Evolutionary conservation across 2,113 vertebrate genomes (phyloP).

Genomic region (Calidris pygmaea): DNA sequence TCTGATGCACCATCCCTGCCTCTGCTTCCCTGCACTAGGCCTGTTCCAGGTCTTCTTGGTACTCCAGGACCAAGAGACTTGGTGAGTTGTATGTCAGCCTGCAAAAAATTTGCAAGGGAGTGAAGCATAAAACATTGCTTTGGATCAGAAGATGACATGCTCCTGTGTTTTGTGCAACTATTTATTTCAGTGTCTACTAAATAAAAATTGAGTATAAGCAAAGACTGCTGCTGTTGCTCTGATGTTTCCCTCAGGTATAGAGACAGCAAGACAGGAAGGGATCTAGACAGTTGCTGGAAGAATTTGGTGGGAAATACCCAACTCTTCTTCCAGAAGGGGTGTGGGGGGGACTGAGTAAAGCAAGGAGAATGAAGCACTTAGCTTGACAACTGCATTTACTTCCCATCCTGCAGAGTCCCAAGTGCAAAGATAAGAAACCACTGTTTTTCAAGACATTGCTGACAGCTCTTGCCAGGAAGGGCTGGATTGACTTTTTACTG

Average conservation of each 20-base stretch:
- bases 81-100: neutral
- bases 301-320: neutral
- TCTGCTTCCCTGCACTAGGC: neutral
- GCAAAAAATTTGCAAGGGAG: neutral
- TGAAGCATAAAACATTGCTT: neutral
- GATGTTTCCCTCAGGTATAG: neutral
- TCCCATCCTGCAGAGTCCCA: neutral
- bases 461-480: slow-evolving; percentile 27
- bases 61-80: neutral
- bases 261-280: neutral
- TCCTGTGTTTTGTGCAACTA: neutral
- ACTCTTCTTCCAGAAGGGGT: neutral
- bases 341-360: neutral
- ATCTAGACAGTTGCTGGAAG: neutral
- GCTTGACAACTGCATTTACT: neutral
- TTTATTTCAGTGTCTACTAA: neutral
- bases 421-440: neutral
- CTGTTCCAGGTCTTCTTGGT: neutral
- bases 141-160: neutral
- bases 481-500: slow-evolving; percentile 36
- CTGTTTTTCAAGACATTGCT: neutral
- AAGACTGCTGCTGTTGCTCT: neutral
- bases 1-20: neutral
- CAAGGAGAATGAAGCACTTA: neutral
- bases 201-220: neutral